These are phyloP conservation scores for Chymomyza fuscimana DNA, from an alignment of 2,888 invertebrate genomes.

Conservation along the genomic window DNA sequence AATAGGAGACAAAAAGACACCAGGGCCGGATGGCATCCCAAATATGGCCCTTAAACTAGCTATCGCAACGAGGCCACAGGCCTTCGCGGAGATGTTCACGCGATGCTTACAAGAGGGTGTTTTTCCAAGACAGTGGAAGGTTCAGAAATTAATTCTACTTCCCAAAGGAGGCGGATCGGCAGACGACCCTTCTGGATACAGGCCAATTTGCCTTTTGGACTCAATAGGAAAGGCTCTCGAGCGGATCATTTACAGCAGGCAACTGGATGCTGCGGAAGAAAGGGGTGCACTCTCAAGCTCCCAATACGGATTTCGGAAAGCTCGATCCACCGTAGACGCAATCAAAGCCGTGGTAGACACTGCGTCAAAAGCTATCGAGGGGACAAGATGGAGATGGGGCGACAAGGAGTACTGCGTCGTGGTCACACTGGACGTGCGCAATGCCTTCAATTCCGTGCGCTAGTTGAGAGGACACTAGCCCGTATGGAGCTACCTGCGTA, in stretches of 20 bases:
- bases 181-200: too few species aligned
- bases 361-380: constrained; percentile 10
- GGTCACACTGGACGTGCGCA: constrained; percentile 12
- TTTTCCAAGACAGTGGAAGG: background rate
- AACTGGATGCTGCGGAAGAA: background rate
- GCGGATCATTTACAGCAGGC: background rate
- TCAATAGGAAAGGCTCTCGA: background rate
- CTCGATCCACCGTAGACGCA: background rate
- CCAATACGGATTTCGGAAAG: too few species aligned
- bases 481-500: constrained; percentile 1
- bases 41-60: too few species aligned
- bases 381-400: constrained; percentile 17
- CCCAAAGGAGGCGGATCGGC: too few species aligned
- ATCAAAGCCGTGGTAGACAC: background rate
- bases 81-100: background rate
- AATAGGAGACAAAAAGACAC: background rate
- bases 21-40: background rate
- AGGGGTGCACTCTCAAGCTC: too few species aligned
- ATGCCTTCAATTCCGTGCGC: constrained; percentile 27
- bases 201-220: too few species aligned
- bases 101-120: background rate
- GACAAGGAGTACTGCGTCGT: constrained; percentile 22
- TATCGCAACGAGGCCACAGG: background rate
- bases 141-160: background rate
- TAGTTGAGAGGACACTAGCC: constrained; percentile 3